These are phyloP conservation scores for Cacatua alba DNA, from an alignment of 2,113 vertebrate species.

Conservation along the genomic window DNA sequence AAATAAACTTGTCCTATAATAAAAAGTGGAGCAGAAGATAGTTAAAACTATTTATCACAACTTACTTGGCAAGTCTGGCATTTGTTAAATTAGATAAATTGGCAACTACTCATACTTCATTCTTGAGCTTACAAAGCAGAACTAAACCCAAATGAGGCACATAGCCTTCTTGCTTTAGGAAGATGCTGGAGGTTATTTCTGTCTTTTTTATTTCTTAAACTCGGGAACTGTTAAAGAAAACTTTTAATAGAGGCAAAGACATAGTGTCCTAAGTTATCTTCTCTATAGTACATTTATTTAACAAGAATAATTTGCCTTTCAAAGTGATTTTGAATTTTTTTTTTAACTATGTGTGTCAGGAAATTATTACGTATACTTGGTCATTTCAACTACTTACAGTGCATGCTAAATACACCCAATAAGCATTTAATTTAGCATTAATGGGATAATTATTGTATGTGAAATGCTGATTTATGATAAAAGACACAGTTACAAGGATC, in stretches of 20 bases:
- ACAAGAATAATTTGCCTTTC: neutral
- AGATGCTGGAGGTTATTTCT: neutral
- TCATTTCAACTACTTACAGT: slow-evolving; percentile 2
- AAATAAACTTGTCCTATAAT: neutral
- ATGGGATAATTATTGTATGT: slow-evolving; percentile 49
- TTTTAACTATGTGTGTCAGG: neutral
- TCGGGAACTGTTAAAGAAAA: neutral
- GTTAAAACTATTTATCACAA: slow-evolving; percentile 24
- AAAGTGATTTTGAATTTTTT: neutral
- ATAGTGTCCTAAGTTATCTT: neutral
- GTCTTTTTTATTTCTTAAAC: neutral
- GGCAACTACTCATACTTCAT: neutral
- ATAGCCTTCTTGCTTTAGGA: neutral
- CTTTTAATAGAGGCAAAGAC: neutral
- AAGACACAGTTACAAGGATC: slow-evolving; percentile 18
- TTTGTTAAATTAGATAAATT: slow-evolving; percentile 27
- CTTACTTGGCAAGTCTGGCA: neutral
- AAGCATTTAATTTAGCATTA: slow-evolving; percentile 46
- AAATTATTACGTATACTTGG: neutral
- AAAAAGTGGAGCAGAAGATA: slow-evolving; percentile 1
- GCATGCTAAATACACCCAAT: slow-evolving; percentile 1
- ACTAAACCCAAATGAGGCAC: neutral
- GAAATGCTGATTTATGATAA: slow-evolving; percentile 55
- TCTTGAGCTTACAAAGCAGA: neutral
- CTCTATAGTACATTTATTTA: neutral